Conservation (phyloP, 2,797 vertebrate species). For the Coregonus suidteri region DNA sequence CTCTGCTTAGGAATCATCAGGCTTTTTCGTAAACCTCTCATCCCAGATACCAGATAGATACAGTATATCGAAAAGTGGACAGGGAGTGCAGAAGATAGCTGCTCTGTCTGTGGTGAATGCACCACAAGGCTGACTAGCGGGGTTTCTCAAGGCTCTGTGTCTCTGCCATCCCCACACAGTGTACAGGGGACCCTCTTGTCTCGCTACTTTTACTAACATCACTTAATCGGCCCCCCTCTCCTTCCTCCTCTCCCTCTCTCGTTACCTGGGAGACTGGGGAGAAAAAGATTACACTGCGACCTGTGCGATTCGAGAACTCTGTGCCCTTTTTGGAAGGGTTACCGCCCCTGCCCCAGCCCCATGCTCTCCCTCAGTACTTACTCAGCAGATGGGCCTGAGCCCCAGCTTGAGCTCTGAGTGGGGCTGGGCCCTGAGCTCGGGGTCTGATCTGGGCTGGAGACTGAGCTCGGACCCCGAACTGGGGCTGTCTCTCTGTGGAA, state of each 20-base stretch:
- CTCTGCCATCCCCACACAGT: constrained; percentile 2
- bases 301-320: constrained; percentile 63
- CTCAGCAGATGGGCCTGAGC: constrained; percentile 60
- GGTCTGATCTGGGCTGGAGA: constrained; percentile 13
- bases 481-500: constrained; percentile 18
- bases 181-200: constrained; percentile 30
- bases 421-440: not conserved
- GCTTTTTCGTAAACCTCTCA: constrained; percentile 42
- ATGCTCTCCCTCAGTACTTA: constrained; percentile 58
- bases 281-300: constrained; percentile 67
- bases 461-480: not conserved
- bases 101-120: constrained; percentile 25
- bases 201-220: constrained; percentile 30
- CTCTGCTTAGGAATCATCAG: constrained; percentile 46
- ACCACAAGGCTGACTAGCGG: constrained; percentile 32
- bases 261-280: constrained; percentile 66
- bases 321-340: constrained; percentile 70
- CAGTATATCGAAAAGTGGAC: constrained; percentile 29
- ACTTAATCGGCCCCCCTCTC: constrained; percentile 37
- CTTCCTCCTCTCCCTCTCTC: constrained; percentile 32
- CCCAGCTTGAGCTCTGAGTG: constrained; percentile 6
- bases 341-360: constrained; percentile 47
- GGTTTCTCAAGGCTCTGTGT: constrained; percentile 31
- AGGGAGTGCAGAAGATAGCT: constrained; percentile 59
- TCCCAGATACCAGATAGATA: constrained; percentile 45